Conservation (phyloP, 2,113 vertebrate genomes). For the Lichenostomus cassidix region DNA sequence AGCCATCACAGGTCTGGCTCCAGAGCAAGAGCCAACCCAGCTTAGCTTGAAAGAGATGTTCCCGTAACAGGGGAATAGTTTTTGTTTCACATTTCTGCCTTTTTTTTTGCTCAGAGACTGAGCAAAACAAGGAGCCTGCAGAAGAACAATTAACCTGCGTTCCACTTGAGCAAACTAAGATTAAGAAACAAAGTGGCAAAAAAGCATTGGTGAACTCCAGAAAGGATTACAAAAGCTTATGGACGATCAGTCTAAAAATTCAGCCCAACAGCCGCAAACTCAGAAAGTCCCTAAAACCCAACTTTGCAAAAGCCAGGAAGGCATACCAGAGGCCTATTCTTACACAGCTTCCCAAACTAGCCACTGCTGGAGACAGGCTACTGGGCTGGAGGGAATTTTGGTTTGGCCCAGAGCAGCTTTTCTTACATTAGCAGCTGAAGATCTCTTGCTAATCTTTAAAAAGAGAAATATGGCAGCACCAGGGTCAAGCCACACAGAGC, state of each 20-base stretch:
- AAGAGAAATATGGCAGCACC: not conserved
- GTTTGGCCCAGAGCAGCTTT: conserved; percentile 23
- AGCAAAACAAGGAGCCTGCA: not conserved
- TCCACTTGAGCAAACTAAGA: conserved; percentile 38
- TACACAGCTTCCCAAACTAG: not conserved
- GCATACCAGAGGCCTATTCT: conserved; percentile 33
- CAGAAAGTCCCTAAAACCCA: conserved; percentile 52
- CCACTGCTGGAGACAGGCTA: conserved; percentile 26
- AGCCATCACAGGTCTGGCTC: conserved; percentile 20
- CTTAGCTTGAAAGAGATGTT: not conserved
- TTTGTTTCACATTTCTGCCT: conserved; percentile 19
- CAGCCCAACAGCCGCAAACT: not conserved
- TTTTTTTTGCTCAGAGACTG: not conserved
- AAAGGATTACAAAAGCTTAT: conserved; percentile 18
- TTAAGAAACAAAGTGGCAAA: conserved; percentile 27
- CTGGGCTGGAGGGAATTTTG: conserved; percentile 56
- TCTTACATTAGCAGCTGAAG: not conserved
- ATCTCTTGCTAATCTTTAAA: not conserved
- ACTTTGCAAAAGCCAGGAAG: not conserved
- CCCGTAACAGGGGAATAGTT: not conserved
- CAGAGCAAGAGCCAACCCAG: conserved; percentile 6
- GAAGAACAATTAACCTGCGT: conserved; percentile 27
- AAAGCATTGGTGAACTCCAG: not conserved
- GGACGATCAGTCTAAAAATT: not conserved
- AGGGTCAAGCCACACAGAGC: not conserved